Evolutionary conservation across 2,797 vertebrate species (phyloP).

Genomic region (Hyperoplus immaculatus): DNA sequence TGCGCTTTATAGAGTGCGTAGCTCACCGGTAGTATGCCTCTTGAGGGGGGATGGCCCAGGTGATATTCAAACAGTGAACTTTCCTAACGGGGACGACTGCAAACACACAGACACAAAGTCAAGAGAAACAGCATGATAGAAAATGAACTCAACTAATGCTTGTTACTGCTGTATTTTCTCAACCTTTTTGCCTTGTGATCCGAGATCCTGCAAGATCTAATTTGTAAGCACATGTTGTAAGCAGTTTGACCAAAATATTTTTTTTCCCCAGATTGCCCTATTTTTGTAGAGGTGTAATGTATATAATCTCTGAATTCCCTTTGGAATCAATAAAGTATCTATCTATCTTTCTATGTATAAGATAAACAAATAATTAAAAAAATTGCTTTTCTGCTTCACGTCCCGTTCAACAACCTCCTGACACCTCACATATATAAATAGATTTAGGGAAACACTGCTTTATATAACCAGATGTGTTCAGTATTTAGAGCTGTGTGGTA

Average conservation of each 20-base stretch:
- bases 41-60: constrained; percentile 95
- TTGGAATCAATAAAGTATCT: no score
- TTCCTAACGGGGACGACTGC: constrained; percentile 95
- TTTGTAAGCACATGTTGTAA: neutral
- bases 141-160: neutral
- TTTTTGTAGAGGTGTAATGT: neutral
- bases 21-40: constrained; percentile 93
- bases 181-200: neutral
- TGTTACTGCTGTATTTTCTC: neutral
- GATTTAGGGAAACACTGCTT: neutral
- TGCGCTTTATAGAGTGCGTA: neutral
- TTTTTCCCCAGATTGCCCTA: neutral
- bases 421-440: constrained; percentile 30
- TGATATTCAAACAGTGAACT: constrained; percentile 94
- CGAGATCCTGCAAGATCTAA: neutral
- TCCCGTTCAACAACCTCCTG: neutral
- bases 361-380: neutral
- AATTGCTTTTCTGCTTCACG: neutral
- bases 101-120: constrained; percentile 16
- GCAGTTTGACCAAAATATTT: neutral
- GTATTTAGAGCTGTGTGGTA: neutral
- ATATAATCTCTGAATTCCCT: neutral
- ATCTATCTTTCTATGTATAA: neutral
- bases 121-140: neutral
- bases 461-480: constrained; percentile 14